Conservation (phyloP, 1,140 invertebrate genomes). For the Monomorium pharaonis region DNA sequence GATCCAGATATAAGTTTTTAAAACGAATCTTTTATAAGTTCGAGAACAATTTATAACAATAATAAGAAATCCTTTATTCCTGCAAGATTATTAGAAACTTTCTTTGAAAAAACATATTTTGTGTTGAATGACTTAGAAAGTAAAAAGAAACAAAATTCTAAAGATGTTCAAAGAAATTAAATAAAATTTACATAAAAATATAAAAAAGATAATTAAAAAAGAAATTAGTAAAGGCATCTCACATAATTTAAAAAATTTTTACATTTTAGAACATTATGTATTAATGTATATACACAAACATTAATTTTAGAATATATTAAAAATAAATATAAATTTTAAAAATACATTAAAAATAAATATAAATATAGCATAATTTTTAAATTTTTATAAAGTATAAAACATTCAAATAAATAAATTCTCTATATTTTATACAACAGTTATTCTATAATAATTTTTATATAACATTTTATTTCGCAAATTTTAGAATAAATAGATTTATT, state of each 20-base stretch:
- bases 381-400: neutral
- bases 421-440: neutral
- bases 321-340: slow-evolving; percentile 17
- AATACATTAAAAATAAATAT: neutral
- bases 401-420: neutral
- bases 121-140: neutral
- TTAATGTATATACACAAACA: neutral
- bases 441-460: neutral
- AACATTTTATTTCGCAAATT: neutral
- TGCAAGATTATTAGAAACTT: neutral
- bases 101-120: neutral
- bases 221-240: neutral
- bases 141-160: neutral
- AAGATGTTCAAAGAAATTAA: neutral
- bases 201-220: neutral
- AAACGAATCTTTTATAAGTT: neutral
- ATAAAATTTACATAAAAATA: neutral
- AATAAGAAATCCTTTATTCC: neutral
- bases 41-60: neutral
- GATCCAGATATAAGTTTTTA: neutral
- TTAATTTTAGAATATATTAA: neutral
- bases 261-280: neutral
- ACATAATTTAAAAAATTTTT: neutral
- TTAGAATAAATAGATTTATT: neutral
- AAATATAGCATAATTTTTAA: neutral